Evolutionary conservation across 2,113 vertebrate genomes (phyloP).

Genomic region (Phalacrocorax carbo): DNA sequence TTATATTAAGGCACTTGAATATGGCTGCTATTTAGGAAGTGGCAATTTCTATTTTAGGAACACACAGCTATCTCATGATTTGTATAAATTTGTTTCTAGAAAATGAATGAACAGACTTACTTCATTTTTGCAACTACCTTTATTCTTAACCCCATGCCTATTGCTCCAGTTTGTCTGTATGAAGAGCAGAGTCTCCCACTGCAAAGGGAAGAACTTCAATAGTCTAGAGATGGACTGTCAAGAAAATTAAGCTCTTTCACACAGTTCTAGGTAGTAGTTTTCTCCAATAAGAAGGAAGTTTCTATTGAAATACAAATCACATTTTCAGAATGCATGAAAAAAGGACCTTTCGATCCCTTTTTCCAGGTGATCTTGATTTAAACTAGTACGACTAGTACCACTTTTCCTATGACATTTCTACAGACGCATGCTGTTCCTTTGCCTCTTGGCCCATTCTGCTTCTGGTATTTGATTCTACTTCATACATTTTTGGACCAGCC

Average conservation of each 20-base stretch:
- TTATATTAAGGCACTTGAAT: background rate
- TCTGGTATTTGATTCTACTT: background rate
- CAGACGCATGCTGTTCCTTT: background rate
- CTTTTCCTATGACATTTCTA: background rate
- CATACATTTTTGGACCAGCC: background rate
- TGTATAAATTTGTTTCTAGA: background rate
- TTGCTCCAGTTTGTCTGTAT: background rate
- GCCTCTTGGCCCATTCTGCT: background rate
- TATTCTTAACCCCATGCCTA: background rate
- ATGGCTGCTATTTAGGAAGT: background rate
- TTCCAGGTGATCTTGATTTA: background rate
- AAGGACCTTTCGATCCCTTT: rapidly evolving
- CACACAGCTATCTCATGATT: background rate
- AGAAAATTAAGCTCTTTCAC: background rate
- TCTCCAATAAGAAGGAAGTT: background rate
- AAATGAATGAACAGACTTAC: background rate
- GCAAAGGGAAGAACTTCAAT: background rate
- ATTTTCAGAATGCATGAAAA: background rate
- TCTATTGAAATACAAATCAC: too few species aligned
- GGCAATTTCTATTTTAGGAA: background rate
- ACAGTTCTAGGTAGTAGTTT: background rate
- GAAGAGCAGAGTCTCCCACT: background rate
- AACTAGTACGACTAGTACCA: rapidly evolving
- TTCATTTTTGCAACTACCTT: background rate
- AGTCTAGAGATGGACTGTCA: rapidly evolving